phyloP scores from a whole-genome alignment of 2,888 invertebrate species.

The Dusona sp. region DNA sequence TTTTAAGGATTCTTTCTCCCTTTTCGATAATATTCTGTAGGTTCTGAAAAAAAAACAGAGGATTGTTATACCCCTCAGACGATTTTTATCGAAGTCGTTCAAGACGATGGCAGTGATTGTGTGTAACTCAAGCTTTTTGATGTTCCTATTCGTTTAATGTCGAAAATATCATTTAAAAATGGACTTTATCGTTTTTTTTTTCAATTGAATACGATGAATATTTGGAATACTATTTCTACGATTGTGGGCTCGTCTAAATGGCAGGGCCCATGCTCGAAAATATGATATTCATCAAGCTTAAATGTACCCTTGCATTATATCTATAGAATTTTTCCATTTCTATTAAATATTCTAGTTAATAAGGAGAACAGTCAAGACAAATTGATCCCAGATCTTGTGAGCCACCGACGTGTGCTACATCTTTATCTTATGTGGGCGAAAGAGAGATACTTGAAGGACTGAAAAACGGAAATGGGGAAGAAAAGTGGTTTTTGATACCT shows the following conservation, averaged over 20 bases:
- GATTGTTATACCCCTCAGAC: too few relatives aligned
- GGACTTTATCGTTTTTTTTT: neutral
- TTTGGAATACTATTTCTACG: neutral
- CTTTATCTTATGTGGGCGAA: neutral
- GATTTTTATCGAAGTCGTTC: too few relatives aligned
- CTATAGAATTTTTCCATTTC: neutral
- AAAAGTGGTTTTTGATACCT: slow-evolving; percentile 19
- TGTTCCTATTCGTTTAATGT: neutral
- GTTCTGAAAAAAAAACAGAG: too few relatives aligned
- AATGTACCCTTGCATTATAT: slow-evolving; percentile 37
- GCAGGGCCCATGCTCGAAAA: neutral
- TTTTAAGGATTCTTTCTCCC: neutral
- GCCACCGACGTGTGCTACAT: neutral
- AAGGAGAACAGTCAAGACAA: slow-evolving; percentile 13
- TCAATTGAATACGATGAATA: neutral
- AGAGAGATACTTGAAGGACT: neutral
- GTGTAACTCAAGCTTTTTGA: neutral
- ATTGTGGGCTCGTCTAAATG: too few relatives aligned
- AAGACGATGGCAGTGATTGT: too few relatives aligned
- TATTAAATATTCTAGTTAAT: too few relatives aligned
- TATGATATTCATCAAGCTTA: neutral
- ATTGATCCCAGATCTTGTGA: slow-evolving; percentile 27
- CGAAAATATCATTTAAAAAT: neutral
- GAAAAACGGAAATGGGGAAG: neutral
- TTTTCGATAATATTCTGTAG: too few relatives aligned